Percentiles rank a stretch among this genome's conserved stretches.
Evolutionary conservation across 2,113 vertebrate species (phyloP).

Genomic region (Lasiurus borealis): DNA sequence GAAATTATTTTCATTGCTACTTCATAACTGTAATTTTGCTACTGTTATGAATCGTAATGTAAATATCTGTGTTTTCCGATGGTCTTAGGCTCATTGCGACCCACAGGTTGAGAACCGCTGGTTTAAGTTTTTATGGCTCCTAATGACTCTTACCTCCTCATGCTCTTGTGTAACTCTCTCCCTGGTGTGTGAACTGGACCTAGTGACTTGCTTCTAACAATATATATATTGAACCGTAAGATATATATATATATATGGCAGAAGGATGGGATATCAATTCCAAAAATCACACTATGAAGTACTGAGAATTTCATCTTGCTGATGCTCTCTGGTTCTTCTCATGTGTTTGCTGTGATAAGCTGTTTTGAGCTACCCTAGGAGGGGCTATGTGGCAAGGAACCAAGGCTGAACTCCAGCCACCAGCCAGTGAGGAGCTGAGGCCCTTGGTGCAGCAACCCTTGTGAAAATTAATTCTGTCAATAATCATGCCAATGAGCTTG

Average conservation of each 20-base stretch:
- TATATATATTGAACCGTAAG: not conserved
- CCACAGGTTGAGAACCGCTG: too few relatives aligned
- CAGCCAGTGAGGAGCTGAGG: not conserved
- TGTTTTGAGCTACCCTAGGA: not conserved
- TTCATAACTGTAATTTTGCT: too few relatives aligned
- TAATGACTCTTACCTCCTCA: not conserved
- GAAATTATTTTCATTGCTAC: too few relatives aligned
- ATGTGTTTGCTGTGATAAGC: not conserved
- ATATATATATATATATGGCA: not conserved
- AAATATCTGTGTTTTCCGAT: too few relatives aligned
- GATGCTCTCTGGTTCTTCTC: not conserved
- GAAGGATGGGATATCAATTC: not conserved
- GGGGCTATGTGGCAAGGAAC: not conserved
- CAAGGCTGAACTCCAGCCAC: not conserved
- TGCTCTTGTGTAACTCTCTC: not conserved
- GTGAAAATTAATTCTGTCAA: not conserved
- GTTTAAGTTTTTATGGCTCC: not conserved
- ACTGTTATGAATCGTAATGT: too few relatives aligned
- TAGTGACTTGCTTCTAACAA: slow-evolving; percentile 3
- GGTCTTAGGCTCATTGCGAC: too few relatives aligned
- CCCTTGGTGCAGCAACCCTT: not conserved
- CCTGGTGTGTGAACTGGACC: not conserved
- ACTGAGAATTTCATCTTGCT: not conserved
- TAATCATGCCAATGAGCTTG: not conserved
- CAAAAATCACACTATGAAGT: slow-evolving; percentile 7